phyloP scores from a whole-genome alignment of 2,888 invertebrate species.

The Drosophila conformis region DNA sequence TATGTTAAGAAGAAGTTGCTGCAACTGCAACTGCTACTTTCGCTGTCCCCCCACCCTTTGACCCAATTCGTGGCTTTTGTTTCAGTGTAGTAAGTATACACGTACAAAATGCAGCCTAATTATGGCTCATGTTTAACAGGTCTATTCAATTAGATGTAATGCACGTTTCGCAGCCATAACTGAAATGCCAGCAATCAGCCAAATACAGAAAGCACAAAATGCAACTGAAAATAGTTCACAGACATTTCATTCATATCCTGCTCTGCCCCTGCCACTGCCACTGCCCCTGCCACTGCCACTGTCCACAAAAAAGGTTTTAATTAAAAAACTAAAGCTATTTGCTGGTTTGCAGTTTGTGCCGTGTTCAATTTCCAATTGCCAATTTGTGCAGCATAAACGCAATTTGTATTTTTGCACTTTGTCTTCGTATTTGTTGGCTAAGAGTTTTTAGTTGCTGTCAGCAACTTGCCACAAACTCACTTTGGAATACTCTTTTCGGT shows the following conservation, averaged over 20 bases:
- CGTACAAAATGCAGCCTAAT: conserved; percentile 61
- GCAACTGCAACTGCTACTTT: conserved; percentile 31
- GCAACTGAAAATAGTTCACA: conserved; percentile 35
- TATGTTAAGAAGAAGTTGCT: conserved; percentile 64
- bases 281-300: neutral
- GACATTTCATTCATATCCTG: conserved; percentile 8
- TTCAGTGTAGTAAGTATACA: conserved; percentile 16
- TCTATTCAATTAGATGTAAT: conserved; percentile 74
- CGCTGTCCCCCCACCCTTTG: conserved; percentile 12
- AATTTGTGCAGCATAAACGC: conserved; percentile 61
- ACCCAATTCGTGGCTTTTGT: conserved; percentile 60
- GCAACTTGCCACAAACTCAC: conserved; percentile 24
- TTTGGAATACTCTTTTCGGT: conserved; percentile 15
- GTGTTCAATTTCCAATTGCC: conserved; percentile 35
- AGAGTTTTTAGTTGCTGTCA: conserved; percentile 50
- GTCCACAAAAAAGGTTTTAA: conserved; percentile 47
- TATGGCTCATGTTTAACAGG: conserved; percentile 68
- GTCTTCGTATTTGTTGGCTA: conserved; percentile 41
- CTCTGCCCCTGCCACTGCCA: neutral
- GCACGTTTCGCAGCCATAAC: conserved; percentile 49
- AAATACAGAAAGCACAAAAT: conserved; percentile 17
- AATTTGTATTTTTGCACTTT: conserved; percentile 53
- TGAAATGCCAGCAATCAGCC: conserved; percentile 40
- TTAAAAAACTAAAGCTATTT: conserved; percentile 69
- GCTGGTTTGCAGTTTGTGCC: conserved; percentile 56